Conservation (phyloP, 2,113 vertebrate genomes). For the Labeo catla region DNA sequence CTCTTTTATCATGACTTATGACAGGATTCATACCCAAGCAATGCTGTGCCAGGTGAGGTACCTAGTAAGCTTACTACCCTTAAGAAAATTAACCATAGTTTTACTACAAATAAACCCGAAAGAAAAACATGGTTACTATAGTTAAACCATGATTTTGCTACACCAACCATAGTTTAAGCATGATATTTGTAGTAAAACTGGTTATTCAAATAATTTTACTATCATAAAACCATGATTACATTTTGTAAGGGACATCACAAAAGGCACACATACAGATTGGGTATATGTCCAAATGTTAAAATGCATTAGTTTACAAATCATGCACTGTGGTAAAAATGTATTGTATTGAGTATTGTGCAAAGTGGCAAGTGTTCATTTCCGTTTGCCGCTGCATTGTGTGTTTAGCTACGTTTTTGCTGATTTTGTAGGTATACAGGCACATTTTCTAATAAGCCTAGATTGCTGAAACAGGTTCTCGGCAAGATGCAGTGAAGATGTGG, state of each 20-base stretch:
- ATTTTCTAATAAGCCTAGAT: neutral
- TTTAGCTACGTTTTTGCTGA: too few species aligned
- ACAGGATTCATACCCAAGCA: neutral
- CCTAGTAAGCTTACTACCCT: neutral
- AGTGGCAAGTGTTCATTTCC: neutral
- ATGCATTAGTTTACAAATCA: neutral
- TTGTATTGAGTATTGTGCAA: neutral
- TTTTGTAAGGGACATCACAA: neutral
- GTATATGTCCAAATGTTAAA: neutral
- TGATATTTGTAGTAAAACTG: too few species aligned
- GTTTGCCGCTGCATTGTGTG: neutral
- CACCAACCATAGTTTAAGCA: too few species aligned
- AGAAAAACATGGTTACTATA: too few species aligned
- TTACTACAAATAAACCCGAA: too few species aligned
- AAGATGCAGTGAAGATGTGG: neutral
- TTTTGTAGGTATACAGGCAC: too few species aligned
- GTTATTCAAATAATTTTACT: too few species aligned
- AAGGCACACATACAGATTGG: neutral
- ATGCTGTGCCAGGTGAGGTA: neutral
- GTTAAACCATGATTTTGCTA: too few species aligned
- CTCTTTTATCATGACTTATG: neutral
- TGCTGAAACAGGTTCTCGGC: neutral
- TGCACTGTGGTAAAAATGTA: neutral
- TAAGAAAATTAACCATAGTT: too few species aligned
- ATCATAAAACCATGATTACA: too few species aligned